Evolutionary conservation across 2,113 vertebrate genomes (phyloP).

Genomic region (Todiramphus chloris): DNA sequence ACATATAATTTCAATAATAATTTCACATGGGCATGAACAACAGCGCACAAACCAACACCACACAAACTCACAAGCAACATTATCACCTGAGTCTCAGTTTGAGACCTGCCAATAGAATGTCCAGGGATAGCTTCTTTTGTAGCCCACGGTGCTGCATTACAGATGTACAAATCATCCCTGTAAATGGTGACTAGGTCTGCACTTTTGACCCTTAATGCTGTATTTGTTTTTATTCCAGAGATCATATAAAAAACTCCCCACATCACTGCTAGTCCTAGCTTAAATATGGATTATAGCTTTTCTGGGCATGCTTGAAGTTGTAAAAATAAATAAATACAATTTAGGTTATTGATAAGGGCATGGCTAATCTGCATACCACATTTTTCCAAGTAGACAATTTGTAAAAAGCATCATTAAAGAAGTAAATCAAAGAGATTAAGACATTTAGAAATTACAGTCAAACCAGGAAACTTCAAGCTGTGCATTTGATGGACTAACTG

Average conservation of each 20-base stretch:
- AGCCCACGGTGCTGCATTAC: not conserved
- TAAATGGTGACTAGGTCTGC: not conserved
- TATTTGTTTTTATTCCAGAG: not conserved
- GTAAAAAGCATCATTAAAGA: not conserved
- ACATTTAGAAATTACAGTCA: not conserved
- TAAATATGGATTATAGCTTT: not conserved
- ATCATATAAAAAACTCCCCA: not conserved
- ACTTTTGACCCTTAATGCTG: rapidly evolving
- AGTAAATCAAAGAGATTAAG: not conserved
- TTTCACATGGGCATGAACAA: not conserved
- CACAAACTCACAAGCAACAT: not conserved
- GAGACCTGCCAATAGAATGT: not conserved
- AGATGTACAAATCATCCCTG: not conserved
- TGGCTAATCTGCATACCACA: not conserved
- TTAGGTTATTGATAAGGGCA: not conserved
- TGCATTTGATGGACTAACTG: constrained; percentile 22
- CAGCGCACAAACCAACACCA: not conserved
- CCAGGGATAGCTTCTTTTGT: not conserved
- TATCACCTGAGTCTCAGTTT: not conserved
- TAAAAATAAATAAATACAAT: not conserved
- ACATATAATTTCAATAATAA: no score
- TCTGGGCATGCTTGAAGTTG: not conserved
- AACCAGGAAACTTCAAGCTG: not conserved
- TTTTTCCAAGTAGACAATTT: not conserved
- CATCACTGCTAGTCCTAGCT: not conserved